Percentiles rank a stretch among this genome's conserved stretches.
Conservation (phyloP, 2,888 invertebrate species). For the Pammene aurita region DNA sequence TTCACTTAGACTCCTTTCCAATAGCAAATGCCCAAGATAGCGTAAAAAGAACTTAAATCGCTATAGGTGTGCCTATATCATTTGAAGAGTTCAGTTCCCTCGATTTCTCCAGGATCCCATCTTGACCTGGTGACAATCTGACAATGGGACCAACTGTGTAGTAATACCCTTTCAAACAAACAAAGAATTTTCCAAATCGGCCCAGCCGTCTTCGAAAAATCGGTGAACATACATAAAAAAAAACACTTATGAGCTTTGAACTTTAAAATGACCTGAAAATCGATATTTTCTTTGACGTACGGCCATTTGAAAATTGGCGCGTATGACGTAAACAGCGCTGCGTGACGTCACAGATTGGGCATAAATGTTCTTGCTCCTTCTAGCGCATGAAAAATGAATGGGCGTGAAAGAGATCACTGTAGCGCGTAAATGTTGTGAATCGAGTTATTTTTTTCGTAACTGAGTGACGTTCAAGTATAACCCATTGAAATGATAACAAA, state of each 20-base stretch:
- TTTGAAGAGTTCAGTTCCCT: too few relatives aligned
- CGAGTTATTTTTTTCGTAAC: conserved; percentile 69
- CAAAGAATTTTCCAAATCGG: too few relatives aligned
- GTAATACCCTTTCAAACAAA: too few relatives aligned
- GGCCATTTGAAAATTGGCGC: conserved; percentile 79
- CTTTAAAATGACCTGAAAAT: conserved; percentile 36
- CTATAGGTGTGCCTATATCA: too few relatives aligned
- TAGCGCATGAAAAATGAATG: conserved; percentile 59
- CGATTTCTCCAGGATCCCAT: too few relatives aligned
- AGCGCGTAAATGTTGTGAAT: conserved; percentile 77
- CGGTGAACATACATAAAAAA: too few relatives aligned
- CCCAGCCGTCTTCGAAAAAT: too few relatives aligned
- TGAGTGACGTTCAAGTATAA: conserved; percentile 65
- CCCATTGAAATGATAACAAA: conserved; percentile 66
- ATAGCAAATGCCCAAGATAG: too few relatives aligned
- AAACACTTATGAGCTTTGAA: conserved; percentile 17
- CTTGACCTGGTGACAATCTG: too few relatives aligned
- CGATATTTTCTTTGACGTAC: conserved; percentile 48
- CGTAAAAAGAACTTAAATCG: too few relatives aligned
- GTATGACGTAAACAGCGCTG: conserved; percentile 72
- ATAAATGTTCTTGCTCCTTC: conserved; percentile 56
- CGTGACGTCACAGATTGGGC: conserved; percentile 70
- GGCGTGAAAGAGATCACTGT: conserved; percentile 59
- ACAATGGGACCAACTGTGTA: too few relatives aligned
- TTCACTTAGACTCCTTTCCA: too few relatives aligned